Evolutionary conservation across 37 sponge, comb jelly and placozoan species (phyloP).

Genomic region (Cladorhizidae sp.): DNA sequence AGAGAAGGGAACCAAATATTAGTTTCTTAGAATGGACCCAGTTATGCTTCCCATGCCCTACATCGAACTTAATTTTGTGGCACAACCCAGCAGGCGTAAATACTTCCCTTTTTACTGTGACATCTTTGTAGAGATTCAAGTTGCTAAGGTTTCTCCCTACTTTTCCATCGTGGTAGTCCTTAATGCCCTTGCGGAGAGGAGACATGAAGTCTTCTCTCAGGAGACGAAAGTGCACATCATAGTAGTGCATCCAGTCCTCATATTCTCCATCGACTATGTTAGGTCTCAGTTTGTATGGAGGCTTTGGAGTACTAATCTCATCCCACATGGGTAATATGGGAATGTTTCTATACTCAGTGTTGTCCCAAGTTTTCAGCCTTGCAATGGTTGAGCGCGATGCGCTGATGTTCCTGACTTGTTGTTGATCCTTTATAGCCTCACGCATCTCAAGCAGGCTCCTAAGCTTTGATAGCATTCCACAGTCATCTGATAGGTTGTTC

Average conservation of each 20-base stretch:
- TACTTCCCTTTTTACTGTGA: constrained; percentile 38
- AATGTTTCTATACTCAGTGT: constrained; percentile 37
- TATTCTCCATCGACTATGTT: constrained; percentile 65
- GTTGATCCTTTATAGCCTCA: not conserved
- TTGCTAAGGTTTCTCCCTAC: constrained; percentile 41
- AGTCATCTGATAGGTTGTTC: not conserved
- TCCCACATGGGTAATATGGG: constrained; percentile 59
- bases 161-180: constrained; percentile 33
- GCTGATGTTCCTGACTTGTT: not conserved
- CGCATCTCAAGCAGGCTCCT: not conserved
- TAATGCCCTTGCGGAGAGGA: constrained; percentile 80
- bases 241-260: constrained; percentile 76
- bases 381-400: not conserved
- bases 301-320: constrained; percentile 24
- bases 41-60: constrained; percentile 15
- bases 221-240: constrained; percentile 84
- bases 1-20: constrained; percentile 83
- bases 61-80: constrained; percentile 66
- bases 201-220: constrained; percentile 89
- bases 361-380: constrained; percentile 32
- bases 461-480: not conserved
- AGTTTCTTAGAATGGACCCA: constrained; percentile 82
- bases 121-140: constrained; percentile 65
- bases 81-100: constrained; percentile 52
- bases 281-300: constrained; percentile 45